Base-by-base conservation (phyloP, 2,113 vertebrate genomes). In the Eurypyga helias region DNA sequence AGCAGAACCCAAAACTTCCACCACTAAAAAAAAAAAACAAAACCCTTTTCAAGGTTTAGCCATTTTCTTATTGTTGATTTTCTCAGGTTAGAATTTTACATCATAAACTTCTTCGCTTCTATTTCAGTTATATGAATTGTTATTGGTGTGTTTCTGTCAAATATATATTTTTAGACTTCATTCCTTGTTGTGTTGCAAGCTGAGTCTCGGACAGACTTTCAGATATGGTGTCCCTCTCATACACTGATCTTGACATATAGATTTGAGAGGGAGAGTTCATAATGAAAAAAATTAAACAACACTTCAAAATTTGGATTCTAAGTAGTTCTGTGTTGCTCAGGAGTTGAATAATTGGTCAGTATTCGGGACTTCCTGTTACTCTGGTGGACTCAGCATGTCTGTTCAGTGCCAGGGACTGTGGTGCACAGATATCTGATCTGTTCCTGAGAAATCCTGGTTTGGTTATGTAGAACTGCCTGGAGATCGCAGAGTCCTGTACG, bases 321-420 rank as follows among this genome's bases (percentile, higher is more conserved):
- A 73, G 46, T 25, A 77, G 46, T 38, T 67, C 26, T 70, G 45
- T 73, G 82, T 91, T 72, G 36, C 62, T 90, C n/a, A 33, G 67
- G 41, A 66, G 54, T 24, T 92, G 71, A 41, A 72, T 65, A 88
- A 86, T 85, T 94, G 87, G 87, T 89, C 62, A 91, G 25, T 90
- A 72, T 90, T 66, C 7, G 0, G 36, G 38, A 55, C 69, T 91
- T 96, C 52, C 91, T 89, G 48, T 70, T 84, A 10, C 65, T 57
- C 58, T 70, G 87, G 77, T 67, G 70, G 87, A 52, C 83, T 66
- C 41, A 16, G 80, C 21, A 33, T 38, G 78, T 92, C 78, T 78
- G 0, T 48, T 31, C 67, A 43, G 71, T 0, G 67, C 62, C 83
- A 87, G 26, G 54, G 45, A 2, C 71, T 65, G 76, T 29, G 83